Evolutionary conservation across 1,140 invertebrate species (phyloP).

Genomic region (Stenopsyche tienmushanensis): DNA sequence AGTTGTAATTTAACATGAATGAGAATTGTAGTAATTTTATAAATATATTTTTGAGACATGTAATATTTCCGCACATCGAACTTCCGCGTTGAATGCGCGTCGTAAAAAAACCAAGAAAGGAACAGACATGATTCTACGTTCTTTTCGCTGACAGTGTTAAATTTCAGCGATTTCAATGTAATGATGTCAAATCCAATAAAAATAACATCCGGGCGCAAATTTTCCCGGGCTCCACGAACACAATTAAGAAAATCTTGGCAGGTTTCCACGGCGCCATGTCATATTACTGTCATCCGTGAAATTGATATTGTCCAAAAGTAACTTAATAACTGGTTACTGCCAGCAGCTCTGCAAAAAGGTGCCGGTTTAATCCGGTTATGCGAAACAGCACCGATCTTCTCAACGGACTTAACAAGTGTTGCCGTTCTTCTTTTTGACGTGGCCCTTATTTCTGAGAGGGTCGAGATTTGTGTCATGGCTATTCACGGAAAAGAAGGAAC

Average conservation of each 20-base stretch:
- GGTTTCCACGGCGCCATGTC: conserved; percentile 23
- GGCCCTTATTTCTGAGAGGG: no score
- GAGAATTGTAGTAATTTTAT: no score
- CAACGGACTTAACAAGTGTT: not conserved
- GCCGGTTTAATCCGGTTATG: not conserved
- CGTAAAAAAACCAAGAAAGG: no score
- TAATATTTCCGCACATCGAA: no score
- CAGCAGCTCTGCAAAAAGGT: not conserved
- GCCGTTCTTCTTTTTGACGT: no score
- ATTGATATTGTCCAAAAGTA: conserved; percentile 8
- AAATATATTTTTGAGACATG: no score
- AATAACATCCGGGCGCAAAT: conserved; percentile 21
- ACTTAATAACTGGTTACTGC: not conserved
- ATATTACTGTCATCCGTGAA: conserved; percentile 24
- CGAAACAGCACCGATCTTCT: not conserved
- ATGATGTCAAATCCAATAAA: conserved; percentile 19
- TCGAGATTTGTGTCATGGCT: no score
- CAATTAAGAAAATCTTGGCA: conserved; percentile 33
- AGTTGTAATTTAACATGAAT: no score
- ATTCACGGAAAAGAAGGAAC: no score
- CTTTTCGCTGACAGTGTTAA: conserved; percentile 22
- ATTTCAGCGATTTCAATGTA: conserved; percentile 13
- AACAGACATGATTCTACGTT: no score
- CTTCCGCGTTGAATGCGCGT: no score
- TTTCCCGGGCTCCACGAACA: conserved; percentile 9